Conservation (phyloP, 2,888 invertebrate species). For the Trichopoda pennipes region DNA sequence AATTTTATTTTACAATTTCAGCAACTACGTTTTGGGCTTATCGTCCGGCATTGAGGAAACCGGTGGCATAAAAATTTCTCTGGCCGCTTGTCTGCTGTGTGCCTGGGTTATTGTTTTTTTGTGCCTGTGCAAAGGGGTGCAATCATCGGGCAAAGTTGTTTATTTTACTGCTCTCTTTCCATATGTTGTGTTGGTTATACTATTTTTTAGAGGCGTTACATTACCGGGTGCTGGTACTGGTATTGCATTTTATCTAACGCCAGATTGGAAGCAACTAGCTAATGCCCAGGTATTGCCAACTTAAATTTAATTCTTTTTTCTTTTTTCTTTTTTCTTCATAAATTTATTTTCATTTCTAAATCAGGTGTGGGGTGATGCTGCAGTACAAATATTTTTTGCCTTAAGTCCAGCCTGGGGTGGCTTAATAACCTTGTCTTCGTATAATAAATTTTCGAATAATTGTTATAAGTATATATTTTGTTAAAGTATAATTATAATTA, state of each 20-base stretch:
- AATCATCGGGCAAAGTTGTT: constrained; percentile 90
- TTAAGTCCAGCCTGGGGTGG: constrained; percentile 94
- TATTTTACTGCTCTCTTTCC: constrained; percentile 90
- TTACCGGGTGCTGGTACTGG: constrained; percentile 90
- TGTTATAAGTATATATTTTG: constrained; percentile 84
- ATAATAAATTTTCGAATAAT: constrained; percentile 92
- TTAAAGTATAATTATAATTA: neutral
- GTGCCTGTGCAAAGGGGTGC: constrained; percentile 89
- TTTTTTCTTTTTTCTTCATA: neutral
- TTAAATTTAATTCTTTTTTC: neutral
- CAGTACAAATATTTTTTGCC: constrained; percentile 93
- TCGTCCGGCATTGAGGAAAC: constrained; percentile 89
- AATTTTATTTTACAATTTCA: constrained; percentile 74
- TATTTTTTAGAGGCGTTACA: constrained; percentile 89
- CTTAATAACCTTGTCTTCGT: constrained; percentile 91
- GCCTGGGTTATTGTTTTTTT: constrained; percentile 91
- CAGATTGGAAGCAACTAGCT: constrained; percentile 87
- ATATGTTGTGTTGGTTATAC: constrained; percentile 87
- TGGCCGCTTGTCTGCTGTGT: constrained; percentile 87
- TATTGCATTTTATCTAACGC: constrained; percentile 89
- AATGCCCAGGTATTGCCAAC: constrained; percentile 85
- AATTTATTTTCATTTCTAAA: neutral
- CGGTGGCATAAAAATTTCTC: constrained; percentile 85
- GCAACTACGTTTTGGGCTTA: constrained; percentile 82
- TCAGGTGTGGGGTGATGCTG: constrained; percentile 91